These are phyloP conservation scores for Sus scrofa DNA, from an alignment of 2,113 vertebrate genomes.

Conservation along the genomic window DNA sequence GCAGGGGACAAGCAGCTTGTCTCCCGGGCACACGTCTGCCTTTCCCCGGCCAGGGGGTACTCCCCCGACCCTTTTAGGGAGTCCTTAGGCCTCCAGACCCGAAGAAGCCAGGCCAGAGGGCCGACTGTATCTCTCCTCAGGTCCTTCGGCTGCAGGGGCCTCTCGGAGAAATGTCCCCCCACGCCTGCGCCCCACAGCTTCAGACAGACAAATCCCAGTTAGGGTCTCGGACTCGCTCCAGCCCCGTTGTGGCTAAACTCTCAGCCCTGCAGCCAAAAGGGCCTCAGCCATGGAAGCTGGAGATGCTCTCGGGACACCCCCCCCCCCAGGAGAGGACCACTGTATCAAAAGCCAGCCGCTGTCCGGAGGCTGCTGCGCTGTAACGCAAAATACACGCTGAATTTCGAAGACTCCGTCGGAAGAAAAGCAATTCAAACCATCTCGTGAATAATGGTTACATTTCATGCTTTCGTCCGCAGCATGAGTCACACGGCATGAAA, in stretches of 20 bases:
- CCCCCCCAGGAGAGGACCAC: neutral
- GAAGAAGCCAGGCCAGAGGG: neutral
- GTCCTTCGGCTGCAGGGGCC: neutral
- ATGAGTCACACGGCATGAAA: neutral
- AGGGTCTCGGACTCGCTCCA: fast-evolving
- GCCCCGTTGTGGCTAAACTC: neutral
- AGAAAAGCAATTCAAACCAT: neutral
- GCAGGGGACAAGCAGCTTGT: neutral
- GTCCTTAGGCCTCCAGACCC: neutral
- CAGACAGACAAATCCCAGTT: fast-evolving
- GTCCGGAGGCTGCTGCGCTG: fast-evolving
- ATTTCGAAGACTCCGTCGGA: neutral
- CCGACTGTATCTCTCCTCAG: no score
- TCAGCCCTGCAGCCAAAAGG: neutral
- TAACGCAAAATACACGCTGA: fast-evolving
- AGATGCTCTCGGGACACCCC: neutral
- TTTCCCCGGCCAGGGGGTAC: no score
- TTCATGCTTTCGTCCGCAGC: neutral
- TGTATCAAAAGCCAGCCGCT: fast-evolving
- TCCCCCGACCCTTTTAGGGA: no score
- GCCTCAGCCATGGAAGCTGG: fast-evolving
- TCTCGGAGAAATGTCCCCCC: neutral
- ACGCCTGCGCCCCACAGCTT: fast-evolving
- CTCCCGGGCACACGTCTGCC: fast-evolving
- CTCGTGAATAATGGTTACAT: fast-evolving